These are phyloP conservation scores for Zapus hudsonius DNA, from an alignment of 2,113 vertebrate species.

Conservation along the genomic window DNA sequence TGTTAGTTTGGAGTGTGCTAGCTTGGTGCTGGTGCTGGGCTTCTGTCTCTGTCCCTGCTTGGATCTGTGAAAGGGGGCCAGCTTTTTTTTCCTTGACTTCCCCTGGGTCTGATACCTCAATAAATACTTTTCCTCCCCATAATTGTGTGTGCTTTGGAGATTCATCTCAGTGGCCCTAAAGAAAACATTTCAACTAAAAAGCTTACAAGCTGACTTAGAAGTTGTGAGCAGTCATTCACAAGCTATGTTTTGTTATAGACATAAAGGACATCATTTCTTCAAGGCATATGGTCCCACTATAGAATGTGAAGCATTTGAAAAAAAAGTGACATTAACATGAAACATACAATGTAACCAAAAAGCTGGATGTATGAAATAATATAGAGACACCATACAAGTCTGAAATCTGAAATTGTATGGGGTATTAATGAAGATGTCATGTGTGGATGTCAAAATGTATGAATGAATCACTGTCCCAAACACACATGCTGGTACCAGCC, in stretches of 20 bases:
- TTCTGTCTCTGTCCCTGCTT: too few relatives aligned
- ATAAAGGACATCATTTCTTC: conserved; percentile 61
- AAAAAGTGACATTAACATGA: conserved; percentile 66
- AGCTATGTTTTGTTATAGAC: conserved; percentile 59
- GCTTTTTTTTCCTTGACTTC: too few relatives aligned
- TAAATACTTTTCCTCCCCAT: too few relatives aligned
- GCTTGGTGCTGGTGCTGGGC: too few relatives aligned
- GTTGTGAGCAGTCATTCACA: conserved; percentile 66
- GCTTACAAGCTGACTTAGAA: conserved; percentile 61
- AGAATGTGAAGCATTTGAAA: conserved; percentile 61
- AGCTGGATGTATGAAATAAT: conserved; percentile 59
- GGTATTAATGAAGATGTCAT: conserved; percentile 80
- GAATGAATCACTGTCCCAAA: conserved; percentile 73
- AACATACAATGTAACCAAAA: conserved; percentile 55
- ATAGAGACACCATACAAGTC: conserved; percentile 49
- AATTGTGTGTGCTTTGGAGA: too few relatives aligned
- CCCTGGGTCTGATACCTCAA: too few relatives aligned
- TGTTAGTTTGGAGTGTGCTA: too few relatives aligned
- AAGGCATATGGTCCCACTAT: conserved; percentile 63
- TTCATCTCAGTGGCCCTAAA: too few relatives aligned
- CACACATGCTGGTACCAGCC: conserved; percentile 74
- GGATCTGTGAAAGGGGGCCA: too few relatives aligned
- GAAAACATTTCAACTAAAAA: conserved; percentile 65
- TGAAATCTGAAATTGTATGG: conserved; percentile 54
- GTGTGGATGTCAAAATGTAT: conserved; percentile 74